Conservation (phyloP, 2,888 invertebrate genomes). For the Melinaea menophilus region DNA sequence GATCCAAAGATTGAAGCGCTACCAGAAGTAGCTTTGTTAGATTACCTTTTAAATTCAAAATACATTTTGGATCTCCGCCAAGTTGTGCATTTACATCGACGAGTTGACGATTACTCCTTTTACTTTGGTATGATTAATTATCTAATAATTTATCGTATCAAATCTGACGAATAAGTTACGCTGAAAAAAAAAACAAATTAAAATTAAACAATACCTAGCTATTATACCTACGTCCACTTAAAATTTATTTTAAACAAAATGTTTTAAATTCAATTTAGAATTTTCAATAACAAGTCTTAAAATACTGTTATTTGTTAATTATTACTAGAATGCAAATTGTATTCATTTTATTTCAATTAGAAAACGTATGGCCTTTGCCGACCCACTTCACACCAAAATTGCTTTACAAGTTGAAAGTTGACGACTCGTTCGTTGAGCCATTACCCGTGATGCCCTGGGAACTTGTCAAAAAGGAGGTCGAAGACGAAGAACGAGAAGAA, state of each 20-base stretch:
- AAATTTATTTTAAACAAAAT: too few species aligned
- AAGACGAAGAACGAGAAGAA: slow-evolving; percentile 43
- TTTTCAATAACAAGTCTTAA: too few species aligned
- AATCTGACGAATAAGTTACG: too few species aligned
- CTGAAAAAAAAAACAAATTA: too few species aligned
- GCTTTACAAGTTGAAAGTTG: slow-evolving; percentile 65
- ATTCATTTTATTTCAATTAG: slow-evolving; percentile 35
- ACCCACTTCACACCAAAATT: slow-evolving; percentile 64
- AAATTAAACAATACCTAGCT: too few species aligned
- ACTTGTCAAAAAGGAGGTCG: slow-evolving; percentile 54
- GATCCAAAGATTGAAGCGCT: slow-evolving; percentile 67
- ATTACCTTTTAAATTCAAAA: slow-evolving; percentile 63
- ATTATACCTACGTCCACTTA: too few species aligned
- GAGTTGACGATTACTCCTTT: slow-evolving; percentile 64
- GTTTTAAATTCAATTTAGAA: too few species aligned
- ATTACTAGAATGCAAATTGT: too few species aligned
- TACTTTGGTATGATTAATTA: slow-evolving; percentile 59
- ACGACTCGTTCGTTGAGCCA: slow-evolving; percentile 68
- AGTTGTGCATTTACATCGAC: slow-evolving; percentile 51
- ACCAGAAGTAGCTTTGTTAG: slow-evolving; percentile 69
- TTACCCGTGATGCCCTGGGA: slow-evolving; percentile 73
- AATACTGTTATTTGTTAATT: too few species aligned
- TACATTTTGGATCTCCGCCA: slow-evolving; percentile 57
- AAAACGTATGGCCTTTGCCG: slow-evolving; percentile 65
- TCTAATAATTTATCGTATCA: background rate